Percentiles rank a stretch among this genome's conserved stretches.
phyloP scores from a whole-genome alignment of 2,113 vertebrate species.

The Oostethus manadensis region DNA sequence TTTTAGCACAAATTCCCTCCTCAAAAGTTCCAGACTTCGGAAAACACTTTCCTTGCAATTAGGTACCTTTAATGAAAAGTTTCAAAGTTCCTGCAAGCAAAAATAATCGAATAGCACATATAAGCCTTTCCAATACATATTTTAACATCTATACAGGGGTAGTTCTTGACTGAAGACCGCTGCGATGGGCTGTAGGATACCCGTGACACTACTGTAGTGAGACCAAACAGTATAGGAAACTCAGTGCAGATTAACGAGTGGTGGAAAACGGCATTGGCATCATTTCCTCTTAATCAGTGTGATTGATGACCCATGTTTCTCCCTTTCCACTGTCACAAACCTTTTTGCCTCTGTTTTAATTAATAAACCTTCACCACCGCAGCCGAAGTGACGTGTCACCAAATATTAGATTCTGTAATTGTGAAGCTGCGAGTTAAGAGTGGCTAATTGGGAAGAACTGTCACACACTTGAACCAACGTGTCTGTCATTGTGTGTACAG shows the following conservation, averaged over 20 bases:
- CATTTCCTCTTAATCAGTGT: not conserved
- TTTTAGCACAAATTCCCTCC: too few species aligned
- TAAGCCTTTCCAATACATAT: too few species aligned
- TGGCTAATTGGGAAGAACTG: not conserved
- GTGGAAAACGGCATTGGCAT: not conserved
- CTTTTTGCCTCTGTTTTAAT: slow-evolving; percentile 16
- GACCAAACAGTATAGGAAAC: not conserved
- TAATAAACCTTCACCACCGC: slow-evolving; percentile 1
- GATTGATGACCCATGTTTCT: slow-evolving; percentile 7
- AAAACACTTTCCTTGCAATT: too few species aligned
- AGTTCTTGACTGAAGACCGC: too few species aligned
- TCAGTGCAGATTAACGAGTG: not conserved
- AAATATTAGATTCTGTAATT: not conserved
- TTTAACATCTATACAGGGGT: too few species aligned
- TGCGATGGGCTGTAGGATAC: too few species aligned
- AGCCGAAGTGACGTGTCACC: not conserved
- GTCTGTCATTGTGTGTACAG: not conserved
- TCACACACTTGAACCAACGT: not conserved
- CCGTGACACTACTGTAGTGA: too few species aligned
- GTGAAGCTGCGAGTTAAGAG: not conserved
- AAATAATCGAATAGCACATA: too few species aligned
- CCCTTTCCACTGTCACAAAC: not conserved
- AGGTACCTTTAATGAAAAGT: too few species aligned
- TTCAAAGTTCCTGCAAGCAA: too few species aligned
- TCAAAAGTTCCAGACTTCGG: too few species aligned